These are phyloP conservation scores for Sarcophaga carnaria DNA, from an alignment of 2,888 invertebrate species.

Conservation along the genomic window DNA sequence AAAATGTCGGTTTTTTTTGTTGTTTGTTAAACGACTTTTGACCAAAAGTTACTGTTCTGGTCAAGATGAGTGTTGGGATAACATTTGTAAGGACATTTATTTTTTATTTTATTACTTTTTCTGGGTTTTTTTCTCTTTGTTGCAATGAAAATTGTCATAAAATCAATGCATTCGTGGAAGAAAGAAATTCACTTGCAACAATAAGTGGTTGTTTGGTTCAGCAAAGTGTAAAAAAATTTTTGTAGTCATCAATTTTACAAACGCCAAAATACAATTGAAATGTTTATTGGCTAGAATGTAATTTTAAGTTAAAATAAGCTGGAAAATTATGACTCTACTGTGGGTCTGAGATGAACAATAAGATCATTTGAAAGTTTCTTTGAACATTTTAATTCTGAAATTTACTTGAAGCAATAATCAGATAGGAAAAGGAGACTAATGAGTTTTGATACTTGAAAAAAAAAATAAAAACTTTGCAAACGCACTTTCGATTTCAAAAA, in stretches of 20 bases:
- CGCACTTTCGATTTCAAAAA: too few species aligned
- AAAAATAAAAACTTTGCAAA: too few species aligned
- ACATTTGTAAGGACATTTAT: conserved; percentile 62
- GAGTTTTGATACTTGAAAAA: too few species aligned
- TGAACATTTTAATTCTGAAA: too few species aligned
- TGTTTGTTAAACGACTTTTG: conserved; percentile 47
- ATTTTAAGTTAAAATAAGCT: not conserved
- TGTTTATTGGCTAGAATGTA: conserved; percentile 55
- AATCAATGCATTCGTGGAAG: conserved; percentile 33
- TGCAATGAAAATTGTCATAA: conserved; percentile 19
- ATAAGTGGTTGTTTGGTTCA: not conserved
- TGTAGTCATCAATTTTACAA: conserved; percentile 35
- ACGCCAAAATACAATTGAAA: conserved; percentile 43
- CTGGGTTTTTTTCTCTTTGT: not conserved
- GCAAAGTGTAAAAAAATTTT: conserved; percentile 19
- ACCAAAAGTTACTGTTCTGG: conserved; percentile 29
- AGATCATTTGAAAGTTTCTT: too few species aligned
- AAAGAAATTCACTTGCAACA: not conserved
- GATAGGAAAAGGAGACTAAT: too few species aligned
- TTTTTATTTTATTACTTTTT: conserved; percentile 43
- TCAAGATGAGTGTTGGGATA: conserved; percentile 52
- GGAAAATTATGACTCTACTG: not conserved
- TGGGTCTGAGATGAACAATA: too few species aligned
- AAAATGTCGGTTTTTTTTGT: too few species aligned
- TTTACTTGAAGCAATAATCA: too few species aligned